phyloP scores from a whole-genome alignment of 1,140 invertebrate species.

The Himalopsyche phryganea region DNA sequence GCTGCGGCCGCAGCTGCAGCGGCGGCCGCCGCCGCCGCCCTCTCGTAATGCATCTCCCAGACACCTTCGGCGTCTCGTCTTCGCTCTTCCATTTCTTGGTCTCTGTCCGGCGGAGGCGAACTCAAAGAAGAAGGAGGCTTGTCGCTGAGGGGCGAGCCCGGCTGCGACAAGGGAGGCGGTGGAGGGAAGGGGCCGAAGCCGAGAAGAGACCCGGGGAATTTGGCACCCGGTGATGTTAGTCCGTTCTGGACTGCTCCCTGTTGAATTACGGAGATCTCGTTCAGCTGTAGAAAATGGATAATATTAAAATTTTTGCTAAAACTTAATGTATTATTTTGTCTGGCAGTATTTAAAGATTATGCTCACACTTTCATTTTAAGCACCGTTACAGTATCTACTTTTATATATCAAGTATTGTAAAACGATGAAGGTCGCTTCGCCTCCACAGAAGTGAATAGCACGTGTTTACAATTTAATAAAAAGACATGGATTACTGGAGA shows the following conservation, averaged over 20 bases:
- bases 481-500: too few species aligned
- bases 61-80: slow-evolving; percentile 37
- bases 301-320: too few species aligned
- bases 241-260: slow-evolving; percentile 56
- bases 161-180: slow-evolving; percentile 42
- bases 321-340: too few species aligned
- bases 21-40: slow-evolving; percentile 44
- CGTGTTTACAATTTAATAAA: too few species aligned
- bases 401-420: too few species aligned
- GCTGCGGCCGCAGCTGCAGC: slow-evolving; percentile 27
- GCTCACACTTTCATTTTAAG: too few species aligned
- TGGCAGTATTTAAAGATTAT: too few species aligned
- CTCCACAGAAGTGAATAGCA: too few species aligned
- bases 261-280: slow-evolving; percentile 59
- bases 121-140: slow-evolving; percentile 47
- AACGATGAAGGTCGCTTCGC: too few species aligned
- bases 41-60: slow-evolving; percentile 48
- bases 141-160: slow-evolving; percentile 45
- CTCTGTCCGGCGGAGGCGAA: slow-evolving; percentile 40
- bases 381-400: too few species aligned
- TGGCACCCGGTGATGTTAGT: slow-evolving; percentile 44
- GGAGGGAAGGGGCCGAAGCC: slow-evolving; percentile 52
- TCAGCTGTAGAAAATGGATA: slow-evolving; percentile 45
- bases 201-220: slow-evolving; percentile 56
- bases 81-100: slow-evolving; percentile 25